Evolutionary conservation across 2,113 vertebrate genomes (phyloP).

Genomic region (Paramisgurnus dabryanus): DNA sequence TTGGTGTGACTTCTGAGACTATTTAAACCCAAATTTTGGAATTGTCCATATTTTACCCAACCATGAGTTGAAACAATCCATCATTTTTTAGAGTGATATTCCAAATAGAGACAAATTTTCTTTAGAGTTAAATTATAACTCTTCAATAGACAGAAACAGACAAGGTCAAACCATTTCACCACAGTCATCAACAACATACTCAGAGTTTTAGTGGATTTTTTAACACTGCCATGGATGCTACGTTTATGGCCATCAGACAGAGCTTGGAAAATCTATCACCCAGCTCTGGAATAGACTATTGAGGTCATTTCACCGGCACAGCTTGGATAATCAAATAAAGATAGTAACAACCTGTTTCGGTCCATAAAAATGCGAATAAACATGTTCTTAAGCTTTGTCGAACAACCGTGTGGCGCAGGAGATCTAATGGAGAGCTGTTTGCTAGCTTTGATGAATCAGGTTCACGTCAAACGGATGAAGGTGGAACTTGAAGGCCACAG

Average conservation of each 20-base stretch:
- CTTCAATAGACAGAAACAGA: constrained; percentile 1
- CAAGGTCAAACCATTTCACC: background rate
- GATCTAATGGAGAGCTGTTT: constrained; percentile 46
- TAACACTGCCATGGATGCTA: constrained; percentile 20
- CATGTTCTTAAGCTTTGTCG: constrained; percentile 41
- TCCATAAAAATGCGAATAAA: constrained; percentile 66
- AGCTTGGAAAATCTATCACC: background rate
- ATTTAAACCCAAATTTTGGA: too few relatives aligned
- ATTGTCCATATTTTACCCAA: too few relatives aligned
- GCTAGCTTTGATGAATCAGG: constrained; percentile 70
- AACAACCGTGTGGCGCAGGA: constrained; percentile 54
- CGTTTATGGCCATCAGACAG: background rate
- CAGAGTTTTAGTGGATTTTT: background rate
- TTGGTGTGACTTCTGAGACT: too few relatives aligned
- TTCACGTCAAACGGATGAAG: constrained; percentile 61
- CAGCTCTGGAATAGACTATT: constrained; percentile 18
- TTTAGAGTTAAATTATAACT: background rate
- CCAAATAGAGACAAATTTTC: background rate
- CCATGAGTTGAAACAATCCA: too few relatives aligned
- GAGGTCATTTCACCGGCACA: constrained; percentile 35
- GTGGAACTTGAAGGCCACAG: constrained; percentile 68
- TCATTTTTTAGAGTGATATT: too few relatives aligned
- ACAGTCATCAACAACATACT: background rate
- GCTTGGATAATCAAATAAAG: constrained; percentile 30
- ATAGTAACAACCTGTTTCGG: constrained; percentile 62